Base-by-base conservation (phyloP, 2,797 vertebrate genomes). In the Spinibarbus caldwelli region DNA sequence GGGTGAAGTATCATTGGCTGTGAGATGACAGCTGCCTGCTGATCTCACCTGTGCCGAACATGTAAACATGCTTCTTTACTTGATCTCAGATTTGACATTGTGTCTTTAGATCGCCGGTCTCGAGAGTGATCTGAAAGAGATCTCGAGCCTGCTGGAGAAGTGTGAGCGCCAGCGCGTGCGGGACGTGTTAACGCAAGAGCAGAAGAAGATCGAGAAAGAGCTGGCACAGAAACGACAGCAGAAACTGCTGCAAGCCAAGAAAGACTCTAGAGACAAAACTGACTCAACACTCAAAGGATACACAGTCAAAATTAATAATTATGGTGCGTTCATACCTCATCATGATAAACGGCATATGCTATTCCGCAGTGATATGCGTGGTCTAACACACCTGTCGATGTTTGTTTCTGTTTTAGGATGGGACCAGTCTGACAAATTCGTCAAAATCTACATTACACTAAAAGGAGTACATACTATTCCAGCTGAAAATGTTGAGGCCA, bases 371-470 rank as follows among this genome's bases (percentile, higher is more conserved):
- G 4, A 36, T n/a, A 26, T 0, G 14, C 14, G 2, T 45, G 10
- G 57, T 45, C 41, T 66, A 66, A 43, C 29, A 45, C 9, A n/a
- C 6, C 1, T 15, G 29, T n/a, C 26, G 19, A 19, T 34, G 6
- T 49, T 49, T 79, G 6, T n/a, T 7, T 67, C 1, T n/a, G 0
- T 38, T n/a, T 76, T 87, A 99, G 98, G 96, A n/a, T 99, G 98
- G 98, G 98, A 99, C 93, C 98, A 99, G 89, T 99, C 98, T 1
- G 98, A 99, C 64, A 98, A 98, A 82, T 99, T 97, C 94, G 95
- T 99, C 90, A 99, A 99, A 94, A 97, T 99, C 86, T 99, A 99
- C 88, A 94, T 99, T 75, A 97, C 97, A 31, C 90, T 99, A 90
- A 96, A 94, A 90, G 96, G 96, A 87, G 97, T 98, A 57, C 97